phyloP scores from a whole-genome alignment of 2,113 vertebrate genomes.

The Neopipo cinnamomea region DNA sequence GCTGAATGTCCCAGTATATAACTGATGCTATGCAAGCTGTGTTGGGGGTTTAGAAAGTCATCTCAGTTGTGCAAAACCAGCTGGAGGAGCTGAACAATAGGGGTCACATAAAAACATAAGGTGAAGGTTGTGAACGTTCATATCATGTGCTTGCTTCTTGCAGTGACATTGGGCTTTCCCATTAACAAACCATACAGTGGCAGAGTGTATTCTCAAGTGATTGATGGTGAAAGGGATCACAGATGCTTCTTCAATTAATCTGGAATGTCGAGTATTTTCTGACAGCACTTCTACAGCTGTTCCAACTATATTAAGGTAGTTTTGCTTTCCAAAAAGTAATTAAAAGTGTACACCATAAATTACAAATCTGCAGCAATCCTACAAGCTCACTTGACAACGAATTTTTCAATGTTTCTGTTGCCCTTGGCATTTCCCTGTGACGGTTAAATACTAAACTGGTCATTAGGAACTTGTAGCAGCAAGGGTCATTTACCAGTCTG shows the following conservation, averaged over 20 bases:
- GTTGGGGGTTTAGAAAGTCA: neutral
- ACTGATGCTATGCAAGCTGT: neutral
- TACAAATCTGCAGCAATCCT: constrained; percentile 13
- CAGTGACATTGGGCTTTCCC: neutral
- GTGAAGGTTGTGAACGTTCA: neutral
- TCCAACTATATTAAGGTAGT: constrained; percentile 18
- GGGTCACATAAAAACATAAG: neutral
- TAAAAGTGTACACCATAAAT: constrained; percentile 46
- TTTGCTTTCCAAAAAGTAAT: constrained; percentile 57
- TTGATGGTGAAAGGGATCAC: constrained; percentile 28
- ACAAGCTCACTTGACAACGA: constrained; percentile 18
- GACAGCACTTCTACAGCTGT: constrained; percentile 42
- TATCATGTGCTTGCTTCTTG: neutral
- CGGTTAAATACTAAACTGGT: constrained; percentile 2
- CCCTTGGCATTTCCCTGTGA: constrained; percentile 15
- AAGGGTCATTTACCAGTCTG: neutral
- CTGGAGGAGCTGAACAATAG: neutral
- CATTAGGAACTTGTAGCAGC: constrained; percentile 22
- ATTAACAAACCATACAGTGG: neutral
- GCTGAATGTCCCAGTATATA: neutral
- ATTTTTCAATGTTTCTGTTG: constrained; percentile 33
- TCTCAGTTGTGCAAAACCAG: neutral
- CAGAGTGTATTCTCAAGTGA: neutral
- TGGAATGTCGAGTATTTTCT: constrained; percentile 54
- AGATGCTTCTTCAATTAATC: constrained; percentile 59